phyloP scores from a whole-genome alignment of 2,797 vertebrate genomes.

The Necrosyrtes monachus region DNA sequence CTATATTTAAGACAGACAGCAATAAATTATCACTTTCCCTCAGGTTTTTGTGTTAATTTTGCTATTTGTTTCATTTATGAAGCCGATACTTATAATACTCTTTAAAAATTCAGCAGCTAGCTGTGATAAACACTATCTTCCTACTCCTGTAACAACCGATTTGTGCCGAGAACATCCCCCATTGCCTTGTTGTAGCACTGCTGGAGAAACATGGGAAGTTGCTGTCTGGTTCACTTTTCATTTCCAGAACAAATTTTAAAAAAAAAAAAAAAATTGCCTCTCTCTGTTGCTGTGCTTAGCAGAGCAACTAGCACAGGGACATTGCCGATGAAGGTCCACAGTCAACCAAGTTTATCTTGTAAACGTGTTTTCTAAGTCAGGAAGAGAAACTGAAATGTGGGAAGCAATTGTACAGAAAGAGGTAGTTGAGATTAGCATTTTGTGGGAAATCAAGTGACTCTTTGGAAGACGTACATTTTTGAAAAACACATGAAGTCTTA shows the following conservation, averaged over 20 bases:
- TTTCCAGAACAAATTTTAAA: neutral
- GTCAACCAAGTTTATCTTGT: neutral
- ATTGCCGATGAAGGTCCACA: neutral
- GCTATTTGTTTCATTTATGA: neutral
- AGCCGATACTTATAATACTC: neutral
- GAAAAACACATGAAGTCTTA: neutral
- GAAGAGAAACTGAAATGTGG: constrained; percentile 33
- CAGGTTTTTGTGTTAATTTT: neutral
- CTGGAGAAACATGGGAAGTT: neutral
- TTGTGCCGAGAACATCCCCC: neutral
- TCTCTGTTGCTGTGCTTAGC: neutral
- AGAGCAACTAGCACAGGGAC: neutral
- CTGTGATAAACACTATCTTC: neutral
- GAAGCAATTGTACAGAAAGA: constrained; percentile 13
- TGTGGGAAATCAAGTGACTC: neutral
- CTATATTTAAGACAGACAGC: neutral
- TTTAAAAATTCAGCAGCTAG: neutral
- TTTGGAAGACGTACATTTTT: neutral
- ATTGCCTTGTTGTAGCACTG: neutral
- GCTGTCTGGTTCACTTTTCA: neutral
- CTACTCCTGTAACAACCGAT: neutral
- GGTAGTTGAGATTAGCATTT: neutral
- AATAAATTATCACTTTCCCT: neutral
- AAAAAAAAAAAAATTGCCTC: neutral
- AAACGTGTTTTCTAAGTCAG: neutral